Evolutionary conservation across 2,113 vertebrate genomes (phyloP).

Genomic region (Arenaria interpres): DNA sequence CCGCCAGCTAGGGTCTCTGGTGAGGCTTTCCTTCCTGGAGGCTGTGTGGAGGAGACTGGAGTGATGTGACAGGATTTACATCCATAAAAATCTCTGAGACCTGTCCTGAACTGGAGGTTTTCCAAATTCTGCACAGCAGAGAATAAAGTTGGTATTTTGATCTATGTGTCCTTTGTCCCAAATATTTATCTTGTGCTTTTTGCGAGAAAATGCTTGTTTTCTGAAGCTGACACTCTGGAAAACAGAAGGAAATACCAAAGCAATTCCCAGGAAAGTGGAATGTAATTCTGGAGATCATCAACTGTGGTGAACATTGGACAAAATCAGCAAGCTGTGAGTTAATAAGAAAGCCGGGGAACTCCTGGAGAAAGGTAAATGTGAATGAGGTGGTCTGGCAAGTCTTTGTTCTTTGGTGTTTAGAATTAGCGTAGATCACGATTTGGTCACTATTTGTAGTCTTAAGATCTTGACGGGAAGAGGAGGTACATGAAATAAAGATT

Average conservation of each 20-base stretch:
- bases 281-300: not conserved
- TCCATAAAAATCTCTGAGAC: not conserved
- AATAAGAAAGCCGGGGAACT: not conserved
- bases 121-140: not conserved
- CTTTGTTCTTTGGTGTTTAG: not conserved
- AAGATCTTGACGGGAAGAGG: not conserved
- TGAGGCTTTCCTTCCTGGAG: not conserved
- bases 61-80: not conserved
- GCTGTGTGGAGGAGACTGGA: too few species aligned
- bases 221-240: not conserved
- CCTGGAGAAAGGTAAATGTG: not conserved
- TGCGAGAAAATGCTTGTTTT: not conserved
- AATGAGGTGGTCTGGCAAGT: not conserved
- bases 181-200: not conserved
- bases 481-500: not conserved
- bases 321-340: not conserved
- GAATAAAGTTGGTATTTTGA: not conserved
- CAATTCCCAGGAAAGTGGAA: not conserved
- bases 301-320: not conserved
- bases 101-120: not conserved
- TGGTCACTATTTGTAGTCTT: not conserved
- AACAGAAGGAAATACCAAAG: not conserved
- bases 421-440: not conserved
- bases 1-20: fast-evolving
- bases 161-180: not conserved